Percentiles rank a stretch among this genome's conserved stretches.
Evolutionary conservation across 1,140 invertebrate genomes (phyloP).

Genomic region (Tetramorium alpestre): DNA sequence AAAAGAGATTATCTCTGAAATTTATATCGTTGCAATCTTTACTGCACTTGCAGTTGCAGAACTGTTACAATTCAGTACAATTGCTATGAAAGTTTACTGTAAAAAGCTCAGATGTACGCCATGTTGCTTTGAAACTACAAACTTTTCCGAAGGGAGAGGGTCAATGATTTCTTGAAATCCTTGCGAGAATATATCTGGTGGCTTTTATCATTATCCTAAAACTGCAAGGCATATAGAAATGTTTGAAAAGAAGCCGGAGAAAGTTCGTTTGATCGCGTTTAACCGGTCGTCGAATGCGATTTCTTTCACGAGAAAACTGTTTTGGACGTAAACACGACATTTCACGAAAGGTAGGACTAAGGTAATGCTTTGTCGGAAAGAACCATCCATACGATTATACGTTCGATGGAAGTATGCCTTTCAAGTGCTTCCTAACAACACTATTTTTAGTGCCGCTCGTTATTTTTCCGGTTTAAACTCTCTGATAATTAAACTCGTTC

Average conservation of each 20-base stretch:
- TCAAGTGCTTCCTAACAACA: conserved; percentile 2
- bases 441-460: conserved; percentile 2
- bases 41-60: not conserved
- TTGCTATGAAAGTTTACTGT: not conserved
- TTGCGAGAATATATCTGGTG: not conserved
- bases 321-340: not conserved
- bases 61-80: not conserved
- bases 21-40: not conserved
- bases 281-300: conserved; percentile 23
- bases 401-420: conserved; percentile 6
- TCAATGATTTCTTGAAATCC: conserved; percentile 35
- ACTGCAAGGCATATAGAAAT: not conserved
- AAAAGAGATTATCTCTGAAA: not conserved
- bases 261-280: conserved; percentile 19
- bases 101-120: not conserved
- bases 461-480: conserved; percentile 46
- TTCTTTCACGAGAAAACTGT: conserved; percentile 1
- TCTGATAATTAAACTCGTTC: not conserved
- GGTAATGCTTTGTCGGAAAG: conserved; percentile 3
- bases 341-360: not conserved
- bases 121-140: not conserved
- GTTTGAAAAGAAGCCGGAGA: not conserved
- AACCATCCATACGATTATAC: conserved; percentile 35
- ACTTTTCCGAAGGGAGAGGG: not conserved
- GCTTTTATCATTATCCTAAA: conserved; percentile 13